Conservation (phyloP, 2,888 invertebrate genomes). For the Anthophora plumipes region DNA sequence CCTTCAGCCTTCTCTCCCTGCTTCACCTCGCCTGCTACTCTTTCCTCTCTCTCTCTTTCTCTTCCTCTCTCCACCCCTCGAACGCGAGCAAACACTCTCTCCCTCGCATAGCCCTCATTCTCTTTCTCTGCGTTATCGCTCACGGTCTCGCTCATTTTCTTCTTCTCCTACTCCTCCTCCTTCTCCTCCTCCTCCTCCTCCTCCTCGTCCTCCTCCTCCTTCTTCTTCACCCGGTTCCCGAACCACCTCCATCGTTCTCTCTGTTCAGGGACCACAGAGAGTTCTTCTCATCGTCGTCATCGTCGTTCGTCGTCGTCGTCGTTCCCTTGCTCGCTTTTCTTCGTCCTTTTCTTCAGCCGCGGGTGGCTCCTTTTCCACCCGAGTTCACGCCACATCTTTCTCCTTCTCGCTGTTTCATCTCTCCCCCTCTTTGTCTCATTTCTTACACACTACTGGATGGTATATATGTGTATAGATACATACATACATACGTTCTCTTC, state of each 20-base stretch:
- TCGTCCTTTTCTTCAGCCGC: constrained; percentile 59
- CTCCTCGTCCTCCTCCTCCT: constrained; percentile 24
- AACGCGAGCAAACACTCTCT: constrained; percentile 53
- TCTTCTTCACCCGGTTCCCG: background rate
- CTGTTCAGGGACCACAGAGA: constrained; percentile 1
- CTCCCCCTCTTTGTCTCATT: background rate
- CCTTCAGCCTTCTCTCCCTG: constrained; percentile 67
- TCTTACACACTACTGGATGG: too few species aligned
- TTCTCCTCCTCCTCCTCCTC: constrained; percentile 25
- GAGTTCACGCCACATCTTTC: constrained; percentile 61
- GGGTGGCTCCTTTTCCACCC: constrained; percentile 70
- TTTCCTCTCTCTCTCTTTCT: constrained; percentile 35
- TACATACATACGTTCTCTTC: constrained; percentile 31
- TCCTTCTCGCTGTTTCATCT: background rate
- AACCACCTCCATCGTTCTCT: background rate
- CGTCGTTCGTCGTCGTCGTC: constrained; percentile 40
- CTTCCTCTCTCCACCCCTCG: constrained; percentile 34
- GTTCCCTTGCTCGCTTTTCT: constrained; percentile 35
- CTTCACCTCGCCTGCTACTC: constrained; percentile 19
- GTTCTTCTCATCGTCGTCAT: constrained; percentile 37
- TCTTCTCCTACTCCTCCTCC: constrained; percentile 42
- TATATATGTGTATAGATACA: too few species aligned
- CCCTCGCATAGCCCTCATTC: constrained; percentile 54
- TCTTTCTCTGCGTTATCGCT: constrained; percentile 70
- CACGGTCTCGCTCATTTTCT: constrained; percentile 69